A percentile compares a stretch with the other conserved stretches of the same genome.
phyloP scores from a whole-genome alignment of 2,888 invertebrate genomes.

The Linnaemya tessellans region DNA sequence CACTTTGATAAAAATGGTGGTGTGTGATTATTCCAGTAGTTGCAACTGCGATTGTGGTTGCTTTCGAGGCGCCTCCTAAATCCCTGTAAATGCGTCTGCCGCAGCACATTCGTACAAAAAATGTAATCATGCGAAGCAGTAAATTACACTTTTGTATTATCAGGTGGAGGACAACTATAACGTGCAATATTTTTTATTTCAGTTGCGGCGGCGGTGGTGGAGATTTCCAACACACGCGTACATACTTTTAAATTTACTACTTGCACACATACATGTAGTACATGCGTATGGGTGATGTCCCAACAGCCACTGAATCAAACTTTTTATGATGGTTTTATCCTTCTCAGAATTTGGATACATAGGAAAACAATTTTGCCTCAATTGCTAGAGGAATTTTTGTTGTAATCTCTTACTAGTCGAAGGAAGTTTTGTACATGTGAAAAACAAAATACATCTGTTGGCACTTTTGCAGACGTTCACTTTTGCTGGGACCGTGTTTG shows the following conservation, averaged over 20 bases:
- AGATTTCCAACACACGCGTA: neutral
- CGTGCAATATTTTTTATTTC: neutral
- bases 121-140: neutral
- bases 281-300: neutral
- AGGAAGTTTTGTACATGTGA: no score
- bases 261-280: neutral
- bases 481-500: no score
- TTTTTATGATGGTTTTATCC: no score
- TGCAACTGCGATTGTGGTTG: neutral
- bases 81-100: conserved; percentile 19
- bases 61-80: conserved; percentile 47
- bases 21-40: conserved; percentile 19
- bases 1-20: conserved; percentile 38
- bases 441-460: no score
- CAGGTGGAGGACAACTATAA: neutral
- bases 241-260: neutral
- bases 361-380: no score
- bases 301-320: no score
- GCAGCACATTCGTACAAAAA: neutral
- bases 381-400: no score
- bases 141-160: conserved; percentile 19
- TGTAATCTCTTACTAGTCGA: no score
- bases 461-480: no score
- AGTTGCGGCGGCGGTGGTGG: neutral
- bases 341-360: no score